Conservation (phyloP, 2,797 vertebrate genomes). For the Etheostoma perlongum region DNA sequence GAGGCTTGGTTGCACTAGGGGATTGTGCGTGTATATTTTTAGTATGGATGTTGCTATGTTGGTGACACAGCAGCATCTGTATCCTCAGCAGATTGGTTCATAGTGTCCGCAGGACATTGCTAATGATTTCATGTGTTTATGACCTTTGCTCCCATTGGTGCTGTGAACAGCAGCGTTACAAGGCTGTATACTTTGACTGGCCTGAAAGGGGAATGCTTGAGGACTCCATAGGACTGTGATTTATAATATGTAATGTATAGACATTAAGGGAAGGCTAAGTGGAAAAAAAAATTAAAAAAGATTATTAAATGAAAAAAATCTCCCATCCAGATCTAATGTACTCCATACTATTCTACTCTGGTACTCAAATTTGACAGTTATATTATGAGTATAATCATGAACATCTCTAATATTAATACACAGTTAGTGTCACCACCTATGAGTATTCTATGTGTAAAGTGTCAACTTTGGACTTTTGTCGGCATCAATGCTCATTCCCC, state of each 20-base stretch:
- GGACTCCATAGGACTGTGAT: constrained; percentile 25
- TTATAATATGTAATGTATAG: not conserved
- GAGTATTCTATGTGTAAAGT: not conserved
- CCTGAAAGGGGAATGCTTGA: constrained; percentile 36
- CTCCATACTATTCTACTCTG: not conserved
- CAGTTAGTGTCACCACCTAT: not conserved
- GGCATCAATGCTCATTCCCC: constrained; percentile 20
- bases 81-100: constrained; percentile 18
- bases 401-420: not conserved
- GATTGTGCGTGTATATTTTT: not conserved
- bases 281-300: not conserved
- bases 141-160: constrained; percentile 57
- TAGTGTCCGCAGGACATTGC: constrained; percentile 17
- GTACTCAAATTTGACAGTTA: not conserved
- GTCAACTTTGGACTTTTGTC: constrained; percentile 19
- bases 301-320: not conserved
- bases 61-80: not conserved
- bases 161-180: constrained; percentile 30
- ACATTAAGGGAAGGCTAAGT: not conserved
- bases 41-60: not conserved
- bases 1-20: not conserved
- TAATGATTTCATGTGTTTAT: constrained; percentile 32
- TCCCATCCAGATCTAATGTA: not conserved
- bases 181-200: constrained; percentile 17
- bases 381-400: not conserved